Evolutionary conservation across 2,797 vertebrate genomes (phyloP).

Genomic region (Pipistrellus pipistrellus): DNA sequence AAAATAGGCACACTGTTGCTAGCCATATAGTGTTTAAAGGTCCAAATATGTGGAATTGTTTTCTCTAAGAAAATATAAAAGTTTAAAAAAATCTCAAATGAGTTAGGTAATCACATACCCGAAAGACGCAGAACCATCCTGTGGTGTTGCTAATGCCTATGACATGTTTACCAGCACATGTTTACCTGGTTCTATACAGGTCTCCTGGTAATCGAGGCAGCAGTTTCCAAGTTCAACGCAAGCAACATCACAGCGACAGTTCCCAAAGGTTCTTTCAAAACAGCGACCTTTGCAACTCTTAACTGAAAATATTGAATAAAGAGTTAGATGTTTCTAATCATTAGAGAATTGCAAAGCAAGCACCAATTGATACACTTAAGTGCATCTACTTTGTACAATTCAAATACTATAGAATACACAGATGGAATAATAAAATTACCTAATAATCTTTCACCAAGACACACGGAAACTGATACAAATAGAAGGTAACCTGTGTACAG

Average conservation of each 20-base stretch:
- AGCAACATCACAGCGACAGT: conserved; percentile 89
- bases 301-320: conserved; percentile 85
- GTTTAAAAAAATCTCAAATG: neutral
- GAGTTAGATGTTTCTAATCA: neutral
- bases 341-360: neutral
- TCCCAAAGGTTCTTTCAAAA: conserved; percentile 90
- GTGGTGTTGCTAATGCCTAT: neutral
- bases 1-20: neutral
- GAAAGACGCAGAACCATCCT: neutral
- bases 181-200: conserved; percentile 90
- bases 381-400: neutral
- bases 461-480: neutral
- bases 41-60: neutral
- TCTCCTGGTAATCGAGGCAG: conserved; percentile 91
- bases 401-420: neutral
- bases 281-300: conserved; percentile 92
- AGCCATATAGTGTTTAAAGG: neutral
- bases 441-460: neutral
- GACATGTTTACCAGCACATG: neutral
- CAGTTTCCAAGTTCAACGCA: conserved; percentile 90
- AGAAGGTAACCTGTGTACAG: neutral
- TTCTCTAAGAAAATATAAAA: neutral
- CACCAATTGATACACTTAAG: neutral
- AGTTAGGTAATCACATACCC: neutral
- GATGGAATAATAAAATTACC: neutral